Evolutionary conservation across 2,797 vertebrate species (phyloP).

Genomic region (Brotogeris chrysoptera): DNA sequence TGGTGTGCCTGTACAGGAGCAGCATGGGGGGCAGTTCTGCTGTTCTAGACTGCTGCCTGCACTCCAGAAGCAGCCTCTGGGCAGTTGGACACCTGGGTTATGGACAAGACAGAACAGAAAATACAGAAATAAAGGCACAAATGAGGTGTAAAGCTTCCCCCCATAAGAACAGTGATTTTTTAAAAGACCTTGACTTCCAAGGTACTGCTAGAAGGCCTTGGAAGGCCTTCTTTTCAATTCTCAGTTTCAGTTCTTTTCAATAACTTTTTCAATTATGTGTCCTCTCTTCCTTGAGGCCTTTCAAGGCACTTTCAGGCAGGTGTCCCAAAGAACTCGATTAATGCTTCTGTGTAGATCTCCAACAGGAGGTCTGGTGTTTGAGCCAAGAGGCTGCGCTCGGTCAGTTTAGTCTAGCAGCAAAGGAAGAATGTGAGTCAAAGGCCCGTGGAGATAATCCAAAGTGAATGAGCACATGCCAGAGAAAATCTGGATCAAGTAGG

Average conservation of each 20-base stretch:
- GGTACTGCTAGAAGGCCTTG: not conserved
- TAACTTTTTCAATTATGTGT: not conserved
- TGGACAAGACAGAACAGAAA: not conserved
- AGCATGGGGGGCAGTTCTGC: not conserved
- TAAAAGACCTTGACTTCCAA: not conserved
- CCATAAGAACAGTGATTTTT: not conserved
- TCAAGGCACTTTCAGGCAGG: not conserved
- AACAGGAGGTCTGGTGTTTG: not conserved
- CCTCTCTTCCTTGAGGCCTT: not conserved
- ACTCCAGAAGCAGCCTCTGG: not conserved
- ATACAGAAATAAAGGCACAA: not conserved
- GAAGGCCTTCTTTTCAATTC: not conserved
- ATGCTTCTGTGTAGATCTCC: rapidly evolving
- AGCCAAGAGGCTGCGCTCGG: not conserved
- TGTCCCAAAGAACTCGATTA: not conserved
- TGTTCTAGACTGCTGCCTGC: not conserved
- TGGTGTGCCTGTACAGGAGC: not conserved
- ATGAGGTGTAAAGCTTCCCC: not conserved
- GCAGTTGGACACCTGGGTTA: not conserved
- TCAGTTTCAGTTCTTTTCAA: not conserved
- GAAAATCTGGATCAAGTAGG: not conserved
- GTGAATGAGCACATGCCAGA: not conserved
- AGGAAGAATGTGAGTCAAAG: not conserved
- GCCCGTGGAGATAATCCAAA: not conserved
- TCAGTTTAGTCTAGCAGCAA: not conserved